phyloP scores from a whole-genome alignment of 1,140 invertebrate genomes.

The Melanaphis sacchari region DNA sequence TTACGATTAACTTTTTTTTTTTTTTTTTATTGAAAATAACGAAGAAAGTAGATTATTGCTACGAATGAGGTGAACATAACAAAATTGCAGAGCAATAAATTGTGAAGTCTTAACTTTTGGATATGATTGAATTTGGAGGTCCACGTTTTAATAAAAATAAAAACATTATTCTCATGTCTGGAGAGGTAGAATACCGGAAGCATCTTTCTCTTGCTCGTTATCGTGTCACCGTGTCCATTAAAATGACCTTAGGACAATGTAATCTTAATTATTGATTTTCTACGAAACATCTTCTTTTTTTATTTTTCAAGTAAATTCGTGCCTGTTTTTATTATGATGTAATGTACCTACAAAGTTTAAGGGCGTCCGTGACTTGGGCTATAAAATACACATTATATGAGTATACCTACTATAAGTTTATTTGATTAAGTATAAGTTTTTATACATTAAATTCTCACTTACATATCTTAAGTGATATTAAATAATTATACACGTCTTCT shows the following conservation, averaged over 20 bases:
- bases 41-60: conserved; percentile 6
- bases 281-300: neutral
- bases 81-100: neutral
- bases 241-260: conserved; percentile 13
- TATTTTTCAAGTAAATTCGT: conserved; percentile 7
- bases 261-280: neutral
- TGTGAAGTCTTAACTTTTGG: neutral
- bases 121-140: neutral
- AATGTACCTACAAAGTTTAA: neutral
- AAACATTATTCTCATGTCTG: neutral
- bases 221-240: neutral
- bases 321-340: neutral
- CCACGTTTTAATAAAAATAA: neutral
- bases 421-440: conserved; percentile 12
- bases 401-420: neutral
- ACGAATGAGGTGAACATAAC: neutral
- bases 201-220: neutral
- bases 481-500: neutral
- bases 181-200: neutral
- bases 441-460: neutral
- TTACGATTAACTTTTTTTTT: neutral
- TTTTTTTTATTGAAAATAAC: neutral
- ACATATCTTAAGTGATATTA: neutral
- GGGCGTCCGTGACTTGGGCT: neutral
- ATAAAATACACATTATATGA: neutral